These are phyloP conservation scores for Eristalis intricaria DNA, from an alignment of 2,888 invertebrate genomes.

Conservation along the genomic window DNA sequence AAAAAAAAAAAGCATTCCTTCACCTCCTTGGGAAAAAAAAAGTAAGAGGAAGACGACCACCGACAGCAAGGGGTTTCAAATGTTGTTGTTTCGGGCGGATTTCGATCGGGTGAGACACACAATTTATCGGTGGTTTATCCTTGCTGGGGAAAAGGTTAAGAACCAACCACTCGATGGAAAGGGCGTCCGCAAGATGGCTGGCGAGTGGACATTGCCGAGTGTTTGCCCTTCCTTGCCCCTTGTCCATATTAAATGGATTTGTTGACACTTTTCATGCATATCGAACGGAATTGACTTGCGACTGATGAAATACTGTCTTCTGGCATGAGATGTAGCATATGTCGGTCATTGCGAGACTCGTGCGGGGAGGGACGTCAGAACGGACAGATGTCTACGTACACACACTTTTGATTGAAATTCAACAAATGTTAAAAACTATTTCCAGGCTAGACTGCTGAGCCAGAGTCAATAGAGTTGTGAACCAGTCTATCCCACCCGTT, in stretches of 20 bases:
- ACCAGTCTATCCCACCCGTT: slow-evolving; percentile 29
- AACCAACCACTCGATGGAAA: slow-evolving; percentile 3
- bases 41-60: neutral
- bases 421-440: slow-evolving; percentile 46
- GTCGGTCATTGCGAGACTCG: slow-evolving; percentile 45
- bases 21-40: slow-evolving; percentile 38
- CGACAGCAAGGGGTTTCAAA: slow-evolving; percentile 10
- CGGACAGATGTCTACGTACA: neutral
- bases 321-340: slow-evolving; percentile 32
- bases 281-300: slow-evolving; percentile 7
- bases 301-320: slow-evolving; percentile 45
- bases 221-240: neutral
- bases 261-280: slow-evolving; percentile 38
- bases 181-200: slow-evolving; percentile 10
- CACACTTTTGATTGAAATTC: slow-evolving; percentile 25
- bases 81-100: slow-evolving; percentile 23
- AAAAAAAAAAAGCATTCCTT: slow-evolving; percentile 11
- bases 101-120: slow-evolving; percentile 39
- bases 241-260: slow-evolving; percentile 31
- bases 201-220: neutral
- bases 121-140: slow-evolving; percentile 57
- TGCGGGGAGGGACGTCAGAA: neutral
- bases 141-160: slow-evolving; percentile 25
- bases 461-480: slow-evolving; percentile 55
- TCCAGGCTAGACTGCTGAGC: slow-evolving; percentile 41